A percentile compares a stretch with the other conserved stretches of the same genome.
Evolutionary conservation across 1,140 invertebrate genomes (phyloP).

Genomic region (Myzus persicae): DNA sequence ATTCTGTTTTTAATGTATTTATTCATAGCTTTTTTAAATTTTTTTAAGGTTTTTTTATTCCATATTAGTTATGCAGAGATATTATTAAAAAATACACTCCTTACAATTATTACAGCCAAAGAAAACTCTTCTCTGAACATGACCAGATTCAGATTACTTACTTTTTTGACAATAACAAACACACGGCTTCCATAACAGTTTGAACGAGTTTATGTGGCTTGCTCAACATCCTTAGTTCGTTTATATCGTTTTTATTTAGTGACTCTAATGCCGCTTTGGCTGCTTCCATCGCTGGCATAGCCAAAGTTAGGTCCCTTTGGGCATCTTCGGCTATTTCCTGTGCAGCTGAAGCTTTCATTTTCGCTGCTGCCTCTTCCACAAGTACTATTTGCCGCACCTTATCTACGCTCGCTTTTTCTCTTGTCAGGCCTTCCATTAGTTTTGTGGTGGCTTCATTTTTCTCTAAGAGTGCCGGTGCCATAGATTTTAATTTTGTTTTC

Average conservation of each 20-base stretch:
- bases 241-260: slow-evolving; percentile 88
- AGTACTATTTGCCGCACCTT: slow-evolving; percentile 78
- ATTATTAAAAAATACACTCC: background rate
- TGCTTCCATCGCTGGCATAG: slow-evolving; percentile 83
- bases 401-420: slow-evolving; percentile 85
- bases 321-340: slow-evolving; percentile 85
- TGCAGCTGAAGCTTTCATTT: slow-evolving; percentile 83
- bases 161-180: slow-evolving; percentile 81
- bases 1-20: background rate
- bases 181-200: slow-evolving; percentile 91
- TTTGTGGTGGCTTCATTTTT: slow-evolving; percentile 83
- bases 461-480: slow-evolving; percentile 85
- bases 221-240: slow-evolving; percentile 84
- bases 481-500: slow-evolving; percentile 82
- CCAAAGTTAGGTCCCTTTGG: slow-evolving; percentile 82
- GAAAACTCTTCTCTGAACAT: background rate
- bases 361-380: slow-evolving; percentile 79
- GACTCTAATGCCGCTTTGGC: slow-evolving; percentile 84
- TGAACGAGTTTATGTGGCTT: slow-evolving; percentile 88
- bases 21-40: background rate
- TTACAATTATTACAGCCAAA: background rate
- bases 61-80: background rate
- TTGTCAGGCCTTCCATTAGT: slow-evolving; percentile 77
- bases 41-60: background rate
- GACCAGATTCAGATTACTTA: background rate